Conservation (phyloP, 1,140 invertebrate genomes). For the Tenebrio molitor region DNA sequence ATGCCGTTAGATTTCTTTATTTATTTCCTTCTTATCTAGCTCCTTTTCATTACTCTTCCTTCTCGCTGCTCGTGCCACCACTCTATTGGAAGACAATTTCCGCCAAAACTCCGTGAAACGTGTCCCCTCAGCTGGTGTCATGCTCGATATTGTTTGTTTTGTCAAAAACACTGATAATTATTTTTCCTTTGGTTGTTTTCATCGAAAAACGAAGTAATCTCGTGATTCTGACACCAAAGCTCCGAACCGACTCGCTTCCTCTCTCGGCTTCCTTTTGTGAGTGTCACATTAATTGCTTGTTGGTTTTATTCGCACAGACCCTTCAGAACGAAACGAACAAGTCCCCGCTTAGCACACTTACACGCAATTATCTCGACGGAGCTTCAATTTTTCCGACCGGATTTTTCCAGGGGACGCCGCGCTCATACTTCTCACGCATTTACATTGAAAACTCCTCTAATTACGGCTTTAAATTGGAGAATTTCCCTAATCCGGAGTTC, state of each 20-base stretch:
- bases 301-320: not conserved
- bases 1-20: too few relatives aligned
- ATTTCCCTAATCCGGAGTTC: not conserved
- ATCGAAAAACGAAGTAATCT: slow-evolving; percentile 14
- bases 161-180: slow-evolving; percentile 20
- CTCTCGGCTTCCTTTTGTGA: slow-evolving; percentile 14
- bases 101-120: not conserved
- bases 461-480: slow-evolving; percentile 10
- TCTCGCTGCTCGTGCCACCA: too few relatives aligned
- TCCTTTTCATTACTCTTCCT: too few relatives aligned
- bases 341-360: not conserved
- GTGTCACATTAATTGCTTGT: slow-evolving; percentile 27
- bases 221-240: slow-evolving; percentile 26
- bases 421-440: not conserved
- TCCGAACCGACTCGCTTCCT: not conserved
- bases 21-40: too few relatives aligned
- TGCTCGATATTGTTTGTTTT: not conserved
- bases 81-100: not conserved
- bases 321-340: not conserved
- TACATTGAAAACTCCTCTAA: slow-evolving; percentile 11
- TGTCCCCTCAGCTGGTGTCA: not conserved
- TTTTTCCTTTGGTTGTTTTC: slow-evolving; percentile 17
- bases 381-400: slow-evolving; percentile 13
- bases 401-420: not conserved
- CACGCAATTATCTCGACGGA: slow-evolving; percentile 2